These are phyloP conservation scores for Odontomachus brunneus DNA, from an alignment of 1,140 invertebrate species.

Conservation along the genomic window DNA sequence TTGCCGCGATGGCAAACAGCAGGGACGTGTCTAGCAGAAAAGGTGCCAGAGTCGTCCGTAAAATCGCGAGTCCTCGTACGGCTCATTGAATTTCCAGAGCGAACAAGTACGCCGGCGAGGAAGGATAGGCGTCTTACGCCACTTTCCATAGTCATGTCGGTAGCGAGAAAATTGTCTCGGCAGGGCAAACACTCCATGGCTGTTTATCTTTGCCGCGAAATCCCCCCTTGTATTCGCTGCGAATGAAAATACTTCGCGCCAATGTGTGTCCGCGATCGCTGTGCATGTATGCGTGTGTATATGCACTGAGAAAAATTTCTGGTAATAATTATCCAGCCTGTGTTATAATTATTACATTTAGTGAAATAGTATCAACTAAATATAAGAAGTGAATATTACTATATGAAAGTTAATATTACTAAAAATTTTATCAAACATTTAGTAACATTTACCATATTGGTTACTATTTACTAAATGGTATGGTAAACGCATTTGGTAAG, in stretches of 20 bases:
- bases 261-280: slow-evolving; percentile 5
- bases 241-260: slow-evolving; percentile 56
- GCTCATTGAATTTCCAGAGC: slow-evolving; percentile 40
- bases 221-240: slow-evolving; percentile 46
- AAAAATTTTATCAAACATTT: no score
- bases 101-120: neutral
- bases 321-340: no score
- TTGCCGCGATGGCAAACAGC: slow-evolving; percentile 22
- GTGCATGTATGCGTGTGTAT: neutral
- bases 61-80: slow-evolving; percentile 19
- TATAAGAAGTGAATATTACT: no score
- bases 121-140: slow-evolving; percentile 3
- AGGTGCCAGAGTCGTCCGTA: neutral
- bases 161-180: slow-evolving; percentile 66
- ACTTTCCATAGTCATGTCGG: slow-evolving; percentile 36
- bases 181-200: slow-evolving; percentile 54
- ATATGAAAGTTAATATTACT: no score
- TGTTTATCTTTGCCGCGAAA: slow-evolving; percentile 62
- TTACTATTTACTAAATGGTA: no score
- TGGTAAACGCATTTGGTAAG: no score
- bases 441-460: no score
- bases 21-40: slow-evolving; percentile 10
- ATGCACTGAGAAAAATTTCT: no score
- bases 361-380: no score
- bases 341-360: no score